These are phyloP conservation scores for Drosophila nigromelanica DNA, from an alignment of 1,140 invertebrate genomes.

Conservation along the genomic window DNA sequence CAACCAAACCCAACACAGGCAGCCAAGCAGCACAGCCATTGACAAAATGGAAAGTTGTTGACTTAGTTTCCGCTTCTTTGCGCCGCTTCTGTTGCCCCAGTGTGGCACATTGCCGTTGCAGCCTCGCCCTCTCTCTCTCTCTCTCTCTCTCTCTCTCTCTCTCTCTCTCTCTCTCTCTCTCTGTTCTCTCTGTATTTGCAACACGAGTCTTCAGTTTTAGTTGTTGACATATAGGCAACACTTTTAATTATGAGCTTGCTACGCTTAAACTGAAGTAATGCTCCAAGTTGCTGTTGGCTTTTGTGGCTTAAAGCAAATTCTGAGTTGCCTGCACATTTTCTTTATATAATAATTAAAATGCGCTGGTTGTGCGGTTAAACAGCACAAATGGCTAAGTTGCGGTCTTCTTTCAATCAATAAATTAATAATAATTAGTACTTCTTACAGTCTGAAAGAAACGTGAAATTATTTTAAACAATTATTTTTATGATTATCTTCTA, in stretches of 20 bases:
- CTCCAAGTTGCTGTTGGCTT: conserved; percentile 18
- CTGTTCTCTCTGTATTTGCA: background rate
- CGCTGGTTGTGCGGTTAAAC: no score
- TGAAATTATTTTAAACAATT: no score
- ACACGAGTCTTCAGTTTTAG: conserved; percentile 1
- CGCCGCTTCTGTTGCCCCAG: conserved; percentile 25
- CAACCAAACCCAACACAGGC: conserved; percentile 4
- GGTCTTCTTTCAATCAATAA: no score
- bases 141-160: background rate
- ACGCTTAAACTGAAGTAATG: conserved; percentile 20
- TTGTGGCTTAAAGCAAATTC: background rate
- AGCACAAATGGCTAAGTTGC: no score
- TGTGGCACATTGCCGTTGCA: conserved; percentile 3
- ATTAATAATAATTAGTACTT: background rate
- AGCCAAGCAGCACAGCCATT: conserved; percentile 57
- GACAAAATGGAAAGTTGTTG: conserved; percentile 81
- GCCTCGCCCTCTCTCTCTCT: background rate
- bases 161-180: background rate
- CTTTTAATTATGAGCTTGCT: conserved; percentile 63
- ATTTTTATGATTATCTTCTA: no score
- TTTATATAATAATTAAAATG: conserved; percentile 16
- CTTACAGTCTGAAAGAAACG: no score
- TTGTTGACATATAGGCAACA: conserved; percentile 37
- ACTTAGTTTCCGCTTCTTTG: conserved; percentile 66
- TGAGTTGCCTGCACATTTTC: background rate